Conservation (phyloP, 2,888 invertebrate genomes). For the Ctena decussata region DNA sequence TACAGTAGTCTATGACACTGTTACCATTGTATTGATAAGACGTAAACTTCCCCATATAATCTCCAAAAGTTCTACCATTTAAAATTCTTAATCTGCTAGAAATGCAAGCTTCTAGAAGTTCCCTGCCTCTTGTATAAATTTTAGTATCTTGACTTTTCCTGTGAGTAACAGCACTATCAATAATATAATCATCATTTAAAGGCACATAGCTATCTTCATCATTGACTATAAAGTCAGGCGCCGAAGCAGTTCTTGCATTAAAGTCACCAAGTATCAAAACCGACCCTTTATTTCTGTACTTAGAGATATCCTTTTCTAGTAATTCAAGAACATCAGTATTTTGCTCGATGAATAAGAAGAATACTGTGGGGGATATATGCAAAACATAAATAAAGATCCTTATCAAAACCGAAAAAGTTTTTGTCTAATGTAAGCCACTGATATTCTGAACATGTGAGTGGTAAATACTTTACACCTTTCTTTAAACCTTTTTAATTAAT, state of each 20-base stretch:
- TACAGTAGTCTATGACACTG: background rate
- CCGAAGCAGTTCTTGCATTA: background rate
- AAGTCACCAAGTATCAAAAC: background rate
- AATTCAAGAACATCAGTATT: background rate
- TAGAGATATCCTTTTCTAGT: background rate
- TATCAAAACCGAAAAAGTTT: background rate
- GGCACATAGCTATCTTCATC: background rate
- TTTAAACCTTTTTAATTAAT: background rate
- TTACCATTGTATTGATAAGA: background rate
- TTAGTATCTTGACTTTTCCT: background rate
- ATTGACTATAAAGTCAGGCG: background rate
- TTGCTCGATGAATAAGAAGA: background rate
- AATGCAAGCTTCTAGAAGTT: background rate
- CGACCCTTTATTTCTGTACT: background rate
- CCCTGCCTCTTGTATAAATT: background rate
- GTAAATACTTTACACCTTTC: constrained; percentile 8
- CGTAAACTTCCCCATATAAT: background rate
- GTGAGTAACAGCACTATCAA: background rate
- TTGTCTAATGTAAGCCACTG: constrained; percentile 12
- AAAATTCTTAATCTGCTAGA: background rate
- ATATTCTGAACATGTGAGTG: background rate
- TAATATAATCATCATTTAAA: background rate
- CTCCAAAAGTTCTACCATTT: background rate
- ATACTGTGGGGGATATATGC: background rate
- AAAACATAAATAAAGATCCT: background rate